These are phyloP conservation scores for Baryphthengus martii DNA, from an alignment of 2,113 vertebrate species.

Conservation along the genomic window DNA sequence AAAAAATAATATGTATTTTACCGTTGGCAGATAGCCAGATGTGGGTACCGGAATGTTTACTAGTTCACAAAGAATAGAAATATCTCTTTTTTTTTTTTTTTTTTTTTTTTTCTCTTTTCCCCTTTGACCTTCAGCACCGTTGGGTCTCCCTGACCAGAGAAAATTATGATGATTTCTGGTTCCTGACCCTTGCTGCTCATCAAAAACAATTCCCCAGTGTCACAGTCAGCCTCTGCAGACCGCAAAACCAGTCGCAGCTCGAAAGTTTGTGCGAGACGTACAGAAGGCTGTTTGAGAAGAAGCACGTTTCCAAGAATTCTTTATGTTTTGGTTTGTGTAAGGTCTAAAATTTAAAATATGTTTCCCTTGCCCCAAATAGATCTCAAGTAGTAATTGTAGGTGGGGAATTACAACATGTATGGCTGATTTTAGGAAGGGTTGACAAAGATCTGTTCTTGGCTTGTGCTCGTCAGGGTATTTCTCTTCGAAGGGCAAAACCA, in stretches of 20 bases:
- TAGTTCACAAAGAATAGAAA: background rate
- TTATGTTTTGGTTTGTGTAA: background rate
- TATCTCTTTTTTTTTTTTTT: background rate
- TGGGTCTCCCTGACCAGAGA: background rate
- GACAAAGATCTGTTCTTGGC: background rate
- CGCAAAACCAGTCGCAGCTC: background rate
- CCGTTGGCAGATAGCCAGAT: background rate
- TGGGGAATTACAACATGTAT: background rate
- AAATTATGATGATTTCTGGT: background rate
- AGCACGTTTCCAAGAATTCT: slow-evolving; percentile 8
- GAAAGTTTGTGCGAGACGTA: background rate
- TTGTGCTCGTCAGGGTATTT: background rate
- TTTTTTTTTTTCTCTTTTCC: background rate
- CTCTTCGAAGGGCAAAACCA: background rate
- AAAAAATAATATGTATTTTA: background rate
- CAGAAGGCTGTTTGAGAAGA: background rate
- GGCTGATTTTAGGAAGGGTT: background rate
- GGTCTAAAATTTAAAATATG: background rate
- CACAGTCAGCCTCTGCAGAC: background rate
- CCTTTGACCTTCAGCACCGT: background rate
- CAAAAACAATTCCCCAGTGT: background rate
- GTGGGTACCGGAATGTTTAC: background rate
- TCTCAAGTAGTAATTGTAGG: background rate
- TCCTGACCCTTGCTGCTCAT: background rate
- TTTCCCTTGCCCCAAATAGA: background rate